Conservation (phyloP, 2,797 vertebrate species). For the Brachymystax lenok region DNA sequence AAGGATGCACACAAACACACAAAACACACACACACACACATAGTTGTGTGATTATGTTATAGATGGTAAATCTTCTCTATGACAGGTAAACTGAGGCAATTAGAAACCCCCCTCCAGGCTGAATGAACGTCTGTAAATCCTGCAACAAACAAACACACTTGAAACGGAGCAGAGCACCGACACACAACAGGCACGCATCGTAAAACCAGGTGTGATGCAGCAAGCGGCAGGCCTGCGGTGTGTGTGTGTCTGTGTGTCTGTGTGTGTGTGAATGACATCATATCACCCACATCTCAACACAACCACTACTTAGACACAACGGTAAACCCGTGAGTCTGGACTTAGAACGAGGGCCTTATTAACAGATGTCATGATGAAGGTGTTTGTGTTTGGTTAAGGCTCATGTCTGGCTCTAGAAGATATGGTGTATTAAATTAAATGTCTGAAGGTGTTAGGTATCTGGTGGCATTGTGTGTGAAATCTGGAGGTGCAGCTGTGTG, state of each 20-base stretch:
- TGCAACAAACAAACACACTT: slow-evolving; percentile 28
- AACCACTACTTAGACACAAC: too few relatives aligned
- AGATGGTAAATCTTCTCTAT: slow-evolving; percentile 58
- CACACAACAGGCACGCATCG: slow-evolving; percentile 44
- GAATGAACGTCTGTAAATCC: slow-evolving; percentile 66
- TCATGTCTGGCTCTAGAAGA: background rate
- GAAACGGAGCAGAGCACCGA: background rate
- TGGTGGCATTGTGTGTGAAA: background rate
- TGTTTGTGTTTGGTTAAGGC: background rate
- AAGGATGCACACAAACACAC: background rate
- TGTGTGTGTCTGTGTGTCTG: slow-evolving; percentile 7
- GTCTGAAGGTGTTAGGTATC: background rate
- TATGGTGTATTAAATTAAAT: too few relatives aligned
- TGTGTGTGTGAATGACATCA: background rate
- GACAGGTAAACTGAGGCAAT: slow-evolving; percentile 60
- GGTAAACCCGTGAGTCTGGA: too few relatives aligned
- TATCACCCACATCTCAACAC: too few relatives aligned
- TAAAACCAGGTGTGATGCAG: background rate
- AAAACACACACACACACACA: slow-evolving; percentile 20
- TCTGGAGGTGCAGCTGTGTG: background rate
- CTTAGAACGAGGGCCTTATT: background rate
- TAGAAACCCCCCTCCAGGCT: slow-evolving; percentile 63
- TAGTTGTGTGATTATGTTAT: slow-evolving; percentile 57
- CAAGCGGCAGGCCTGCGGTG: background rate
- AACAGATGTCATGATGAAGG: background rate